Conservation (phyloP, 2,888 invertebrate species). For the Scaptomyza polygonia region DNA sequence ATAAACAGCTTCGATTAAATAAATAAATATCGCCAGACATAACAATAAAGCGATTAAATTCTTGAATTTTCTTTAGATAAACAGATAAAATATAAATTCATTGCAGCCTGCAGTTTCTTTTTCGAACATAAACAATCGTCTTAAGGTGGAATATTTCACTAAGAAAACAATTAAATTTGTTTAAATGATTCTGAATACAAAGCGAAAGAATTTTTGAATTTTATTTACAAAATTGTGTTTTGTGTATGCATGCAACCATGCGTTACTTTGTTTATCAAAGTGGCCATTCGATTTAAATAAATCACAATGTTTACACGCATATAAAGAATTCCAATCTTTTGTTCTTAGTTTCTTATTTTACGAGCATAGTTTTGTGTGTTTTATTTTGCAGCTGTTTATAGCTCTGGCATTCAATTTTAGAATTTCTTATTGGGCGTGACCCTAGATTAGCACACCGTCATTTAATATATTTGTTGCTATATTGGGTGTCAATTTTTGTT, state of each 20-base stretch:
- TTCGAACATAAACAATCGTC: slow-evolving; percentile 20
- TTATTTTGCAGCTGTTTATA: slow-evolving; percentile 14
- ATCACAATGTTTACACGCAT: slow-evolving; percentile 56
- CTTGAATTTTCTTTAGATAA: slow-evolving; percentile 23
- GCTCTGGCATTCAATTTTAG: slow-evolving; percentile 29
- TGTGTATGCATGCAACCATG: slow-evolving; percentile 28
- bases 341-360: slow-evolving; percentile 36
- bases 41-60: slow-evolving; percentile 14
- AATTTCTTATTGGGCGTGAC: slow-evolving; percentile 44
- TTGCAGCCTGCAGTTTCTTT: neutral
- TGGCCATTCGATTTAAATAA: slow-evolving; percentile 34
- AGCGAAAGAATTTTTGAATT: slow-evolving; percentile 1
- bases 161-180: slow-evolving; percentile 8
- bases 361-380: slow-evolving; percentile 28
- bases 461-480: neutral
- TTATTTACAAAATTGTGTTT: slow-evolving; percentile 40
- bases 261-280: slow-evolving; percentile 21
- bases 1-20: slow-evolving; percentile 1
- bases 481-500: slow-evolving; percentile 28
- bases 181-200: slow-evolving; percentile 30
- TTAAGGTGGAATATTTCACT: neutral
- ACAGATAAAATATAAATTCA: slow-evolving; percentile 13
- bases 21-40: slow-evolving; percentile 20
- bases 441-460: slow-evolving; percentile 48
- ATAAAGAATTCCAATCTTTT: slow-evolving; percentile 57